phyloP scores from a whole-genome alignment of 2,797 vertebrate species.

The Micrastur ruficollis region DNA sequence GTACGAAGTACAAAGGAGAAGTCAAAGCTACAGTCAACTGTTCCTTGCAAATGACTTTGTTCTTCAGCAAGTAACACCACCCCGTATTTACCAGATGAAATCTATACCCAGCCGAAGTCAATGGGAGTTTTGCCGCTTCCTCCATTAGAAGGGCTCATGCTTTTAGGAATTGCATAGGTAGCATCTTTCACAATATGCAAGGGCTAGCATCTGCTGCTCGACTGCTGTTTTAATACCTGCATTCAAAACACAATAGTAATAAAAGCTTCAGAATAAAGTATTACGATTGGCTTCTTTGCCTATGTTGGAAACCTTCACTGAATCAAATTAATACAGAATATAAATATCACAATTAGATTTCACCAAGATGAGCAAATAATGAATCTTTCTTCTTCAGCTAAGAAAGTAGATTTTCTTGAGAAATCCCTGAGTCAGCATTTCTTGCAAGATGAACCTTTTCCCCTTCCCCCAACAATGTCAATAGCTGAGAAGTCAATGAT shows the following conservation, averaged over 20 bases:
- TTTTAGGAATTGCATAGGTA: constrained; percentile 55
- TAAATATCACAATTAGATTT: constrained; percentile 67
- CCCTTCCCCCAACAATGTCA: constrained; percentile 56
- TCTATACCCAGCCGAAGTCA: constrained; percentile 24
- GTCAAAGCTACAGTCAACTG: background rate
- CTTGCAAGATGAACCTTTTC: constrained; percentile 44
- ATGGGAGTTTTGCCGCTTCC: constrained; percentile 39
- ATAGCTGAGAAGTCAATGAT: constrained; percentile 73
- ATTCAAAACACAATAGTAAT: constrained; percentile 61
- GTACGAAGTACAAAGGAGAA: background rate
- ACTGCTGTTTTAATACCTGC: constrained; percentile 51
- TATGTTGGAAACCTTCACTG: constrained; percentile 47
- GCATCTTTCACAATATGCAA: constrained; percentile 45
- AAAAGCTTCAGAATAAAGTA: constrained; percentile 69
- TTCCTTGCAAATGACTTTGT: background rate
- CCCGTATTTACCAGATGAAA: background rate
- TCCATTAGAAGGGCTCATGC: constrained; percentile 31
- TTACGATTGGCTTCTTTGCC: constrained; percentile 61
- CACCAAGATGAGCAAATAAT: constrained; percentile 38
- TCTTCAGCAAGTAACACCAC: background rate
- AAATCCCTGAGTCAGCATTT: constrained; percentile 60
- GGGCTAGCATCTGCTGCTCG: constrained; percentile 39
- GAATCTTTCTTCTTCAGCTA: constrained; percentile 9
- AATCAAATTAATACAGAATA: constrained; percentile 65
- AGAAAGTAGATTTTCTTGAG: constrained; percentile 56